Evolutionary conservation across 2,113 vertebrate genomes (phyloP).

Genomic region (Limnothrissa miodon): DNA sequence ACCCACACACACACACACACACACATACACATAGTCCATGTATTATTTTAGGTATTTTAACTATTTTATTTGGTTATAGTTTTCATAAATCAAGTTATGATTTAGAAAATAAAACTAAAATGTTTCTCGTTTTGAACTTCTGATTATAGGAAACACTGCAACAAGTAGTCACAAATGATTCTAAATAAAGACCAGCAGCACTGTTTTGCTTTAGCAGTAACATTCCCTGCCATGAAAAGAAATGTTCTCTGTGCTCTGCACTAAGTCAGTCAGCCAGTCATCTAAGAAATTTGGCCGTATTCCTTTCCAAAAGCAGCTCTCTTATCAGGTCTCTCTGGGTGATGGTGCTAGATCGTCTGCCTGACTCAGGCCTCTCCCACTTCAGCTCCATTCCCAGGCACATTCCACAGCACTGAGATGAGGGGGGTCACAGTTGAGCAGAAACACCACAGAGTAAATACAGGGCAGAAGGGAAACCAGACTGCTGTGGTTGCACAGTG

Average conservation of each 20-base stretch:
- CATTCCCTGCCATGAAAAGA: background rate
- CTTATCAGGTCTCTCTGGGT: background rate
- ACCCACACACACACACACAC: background rate
- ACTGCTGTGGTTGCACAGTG: background rate
- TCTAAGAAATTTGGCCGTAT: background rate
- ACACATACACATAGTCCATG: background rate
- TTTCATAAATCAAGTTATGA: no score
- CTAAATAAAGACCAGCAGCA: no score
- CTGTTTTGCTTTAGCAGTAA: background rate
- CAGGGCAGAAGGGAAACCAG: background rate
- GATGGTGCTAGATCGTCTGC: background rate
- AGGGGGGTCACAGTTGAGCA: background rate
- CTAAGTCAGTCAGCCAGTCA: background rate
- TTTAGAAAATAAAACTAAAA: background rate
- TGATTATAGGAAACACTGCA: background rate
- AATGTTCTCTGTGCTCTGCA: background rate
- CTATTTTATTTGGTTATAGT: no score
- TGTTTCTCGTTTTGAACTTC: background rate
- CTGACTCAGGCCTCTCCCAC: constrained; percentile 6
- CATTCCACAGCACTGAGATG: constrained; percentile 8
- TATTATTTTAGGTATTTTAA: no score
- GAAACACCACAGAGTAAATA: background rate
- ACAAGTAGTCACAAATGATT: background rate
- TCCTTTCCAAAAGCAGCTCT: background rate
- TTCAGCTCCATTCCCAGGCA: background rate